phyloP scores from a whole-genome alignment of 64 coral and sea anemone species.

The Montipora capricornis region DNA sequence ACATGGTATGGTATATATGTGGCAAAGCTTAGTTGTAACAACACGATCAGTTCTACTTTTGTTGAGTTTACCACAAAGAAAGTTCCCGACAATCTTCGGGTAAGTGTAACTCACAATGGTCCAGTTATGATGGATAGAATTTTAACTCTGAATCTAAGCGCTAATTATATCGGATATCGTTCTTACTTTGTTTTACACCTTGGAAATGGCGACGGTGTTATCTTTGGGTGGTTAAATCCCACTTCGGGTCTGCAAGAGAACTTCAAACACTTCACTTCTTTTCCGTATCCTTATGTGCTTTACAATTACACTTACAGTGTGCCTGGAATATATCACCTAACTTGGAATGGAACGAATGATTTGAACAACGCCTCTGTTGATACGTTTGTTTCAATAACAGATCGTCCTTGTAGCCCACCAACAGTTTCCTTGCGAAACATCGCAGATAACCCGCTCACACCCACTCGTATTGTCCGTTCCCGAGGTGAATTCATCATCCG shows the following conservation, averaged over 20 bases:
- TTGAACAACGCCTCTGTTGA: conserved; percentile 8
- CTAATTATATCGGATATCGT: conserved; percentile 11
- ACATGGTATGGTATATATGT: conserved; percentile 50
- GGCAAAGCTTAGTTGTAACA: conserved; percentile 39
- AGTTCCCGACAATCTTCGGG: conserved; percentile 25
- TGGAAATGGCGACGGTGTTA: conserved; percentile 27
- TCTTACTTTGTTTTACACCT: conserved; percentile 81
- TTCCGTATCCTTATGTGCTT: background rate
- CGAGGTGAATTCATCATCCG: conserved; percentile 1
- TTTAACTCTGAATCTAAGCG: conserved; percentile 26
- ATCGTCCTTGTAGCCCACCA: conserved; percentile 21
- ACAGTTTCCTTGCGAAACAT: conserved; percentile 14
- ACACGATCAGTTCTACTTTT: conserved; percentile 44
- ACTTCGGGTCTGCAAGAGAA: background rate
- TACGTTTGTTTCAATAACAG: conserved; percentile 2
- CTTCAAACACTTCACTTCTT: background rate
- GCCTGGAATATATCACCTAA: background rate
- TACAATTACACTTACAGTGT: conserved; percentile 42
- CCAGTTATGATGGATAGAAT: conserved; percentile 23
- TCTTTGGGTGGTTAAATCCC: conserved; percentile 31
- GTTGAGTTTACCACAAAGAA: conserved; percentile 34
- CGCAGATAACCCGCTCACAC: background rate
- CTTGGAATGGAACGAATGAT: conserved; percentile 18
- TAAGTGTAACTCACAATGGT: conserved; percentile 58
- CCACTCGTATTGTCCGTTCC: conserved; percentile 37